Evolutionary conservation across 2,888 invertebrate genomes (phyloP), one percentile per base, ranked within the genome.

Genomic region (Cheilosia vulpina): DNA sequence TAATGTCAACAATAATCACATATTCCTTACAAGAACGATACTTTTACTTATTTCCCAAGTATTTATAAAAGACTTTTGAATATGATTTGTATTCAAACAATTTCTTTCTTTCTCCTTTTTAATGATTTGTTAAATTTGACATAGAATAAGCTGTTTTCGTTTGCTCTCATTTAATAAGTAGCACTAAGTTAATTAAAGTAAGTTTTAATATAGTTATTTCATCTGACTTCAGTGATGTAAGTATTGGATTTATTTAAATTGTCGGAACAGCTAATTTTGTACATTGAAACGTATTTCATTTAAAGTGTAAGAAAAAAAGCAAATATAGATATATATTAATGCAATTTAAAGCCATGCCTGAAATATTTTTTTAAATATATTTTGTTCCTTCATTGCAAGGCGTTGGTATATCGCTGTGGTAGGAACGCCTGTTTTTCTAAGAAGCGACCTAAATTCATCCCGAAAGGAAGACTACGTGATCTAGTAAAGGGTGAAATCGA

Each of bases 41-140:
- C 34, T 38, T 68, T 78, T 68, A 53, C 43, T 58, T 71, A 63
- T 75, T 71, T 41, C 21, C 1, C 2, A 24, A 2, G 31, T 75
- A 84, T 79, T 75, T 34, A 57, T 75, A 72, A 80, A 85, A 85
- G 84, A 85, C 84, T 85, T 63, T 78, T 85, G 71, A 76, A 72
- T 80, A 80, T 71, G 38, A 73, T 73, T 57, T 53, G 13, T 73
- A 73, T 78, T 83, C 47, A 50, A 78, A 72, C 73, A 79, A 79
- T 68, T 79, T 34, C 3, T 13, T 13, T 9, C 3, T 11, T 38
- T 38, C 1, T 38, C 38, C 43, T 45, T 78, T 72, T n/a, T 58
- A 60, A 62, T 72, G 15, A 68, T 68, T 68, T 72, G 77, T 77
- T 77, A 72, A 31, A 66, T 66, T 45, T 69, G 41, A 82, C 11